A percentile compares a stretch with the other conserved stretches of the same genome.
Conservation (phyloP, 2,888 invertebrate species). For the Drosophila neotestacea region DNA sequence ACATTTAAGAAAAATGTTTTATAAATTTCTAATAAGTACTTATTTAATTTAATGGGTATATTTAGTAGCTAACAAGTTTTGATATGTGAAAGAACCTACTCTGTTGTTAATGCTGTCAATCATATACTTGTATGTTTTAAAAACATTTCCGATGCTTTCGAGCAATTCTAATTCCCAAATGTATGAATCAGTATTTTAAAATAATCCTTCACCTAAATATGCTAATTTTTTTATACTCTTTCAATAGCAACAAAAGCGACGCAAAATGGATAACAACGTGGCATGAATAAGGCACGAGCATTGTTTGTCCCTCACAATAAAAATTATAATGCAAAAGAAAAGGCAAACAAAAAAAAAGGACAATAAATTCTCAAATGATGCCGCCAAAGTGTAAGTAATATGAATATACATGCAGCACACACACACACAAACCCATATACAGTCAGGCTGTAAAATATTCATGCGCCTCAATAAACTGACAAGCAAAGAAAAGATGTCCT, state of each 20-base stretch:
- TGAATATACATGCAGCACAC: constrained; percentile 13
- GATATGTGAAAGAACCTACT: too few relatives aligned
- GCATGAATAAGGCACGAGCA: constrained; percentile 44
- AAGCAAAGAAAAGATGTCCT: constrained; percentile 67
- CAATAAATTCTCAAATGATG: constrained; percentile 53
- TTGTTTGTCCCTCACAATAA: constrained; percentile 58
- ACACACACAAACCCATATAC: constrained; percentile 15
- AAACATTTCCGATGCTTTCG: neutral
- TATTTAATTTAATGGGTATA: too few relatives aligned
- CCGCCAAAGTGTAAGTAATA: constrained; percentile 42
- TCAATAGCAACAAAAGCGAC: constrained; percentile 21
- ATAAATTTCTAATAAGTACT: too few relatives aligned
- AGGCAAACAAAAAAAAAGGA: constrained; percentile 12
- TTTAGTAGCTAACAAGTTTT: too few relatives aligned
- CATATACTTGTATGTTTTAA: neutral
- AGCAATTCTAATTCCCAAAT: constrained; percentile 1
- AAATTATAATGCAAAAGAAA: constrained; percentile 60
- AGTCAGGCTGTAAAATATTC: constrained; percentile 72
- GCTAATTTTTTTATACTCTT: constrained; percentile 20
- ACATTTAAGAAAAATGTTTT: too few relatives aligned
- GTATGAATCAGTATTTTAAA: constrained; percentile 2
- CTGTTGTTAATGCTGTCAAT: neutral
- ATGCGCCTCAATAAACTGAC: constrained; percentile 77
- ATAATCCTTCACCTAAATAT: constrained; percentile 27
- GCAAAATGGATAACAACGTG: constrained; percentile 33